Base-by-base conservation (phyloP, 2,113 vertebrate species). In the Talpa occidentalis region DNA sequence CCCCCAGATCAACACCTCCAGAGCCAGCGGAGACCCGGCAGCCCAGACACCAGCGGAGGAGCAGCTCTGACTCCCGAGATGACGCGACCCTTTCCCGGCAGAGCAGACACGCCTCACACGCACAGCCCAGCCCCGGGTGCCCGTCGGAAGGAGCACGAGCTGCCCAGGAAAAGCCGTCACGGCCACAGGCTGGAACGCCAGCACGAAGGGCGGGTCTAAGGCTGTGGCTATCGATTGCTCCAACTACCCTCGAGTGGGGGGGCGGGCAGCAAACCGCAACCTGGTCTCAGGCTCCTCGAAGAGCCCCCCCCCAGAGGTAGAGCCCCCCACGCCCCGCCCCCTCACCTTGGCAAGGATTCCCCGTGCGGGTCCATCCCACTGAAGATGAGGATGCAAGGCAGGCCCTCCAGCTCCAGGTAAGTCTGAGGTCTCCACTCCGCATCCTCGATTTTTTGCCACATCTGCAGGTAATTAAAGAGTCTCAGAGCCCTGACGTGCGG, bases 351-450 rank as follows among this genome's bases (percentile, higher is more conserved):
- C 79, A 99, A 97, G 22, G 99, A 99, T 86, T 99, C 99, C 30
- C 99, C 99, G 5, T 99, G 99, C 0, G 99, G 99, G 93, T 99
- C 99, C 92, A 99, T 98, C 84, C 99, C 99, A 72, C 99, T 99
- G 92, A 99, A 98, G 96, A 99, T 99, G 47, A 99, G 98, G 97
- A 99, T 99, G 95, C 99, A 99, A 28, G 99, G 99, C 92, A 99
- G 98, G 44, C 99, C 99, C 97, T 99, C 99, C 95, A 99, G 78
- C 95, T 99, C 99, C 97, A 99, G 95, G 97, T 99, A 99, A 0
- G 99, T 99, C 76, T 97, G 99, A 84, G 99, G 99, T 69, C 98
- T 98, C 99, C 99, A 99, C 73, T 99, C 98, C 4, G 98, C 98
- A 79, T 99, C 99, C 54, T 99, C 99, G 47, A 99, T 99, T 96